phyloP scores from a whole-genome alignment of 2,113 vertebrate species.

The Pachyramphus minor region DNA sequence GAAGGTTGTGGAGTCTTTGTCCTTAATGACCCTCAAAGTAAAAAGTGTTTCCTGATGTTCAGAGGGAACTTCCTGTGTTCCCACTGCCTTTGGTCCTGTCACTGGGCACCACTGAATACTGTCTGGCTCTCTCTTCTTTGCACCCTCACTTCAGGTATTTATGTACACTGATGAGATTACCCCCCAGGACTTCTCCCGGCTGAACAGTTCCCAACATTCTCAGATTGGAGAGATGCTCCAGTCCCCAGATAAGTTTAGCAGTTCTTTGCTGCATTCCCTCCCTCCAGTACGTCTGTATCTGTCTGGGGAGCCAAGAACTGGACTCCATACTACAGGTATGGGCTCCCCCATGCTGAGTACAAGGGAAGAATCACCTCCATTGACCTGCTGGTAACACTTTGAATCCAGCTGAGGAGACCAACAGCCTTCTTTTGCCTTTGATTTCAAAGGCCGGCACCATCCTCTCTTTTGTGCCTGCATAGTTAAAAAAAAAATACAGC shows the following conservation, averaged over 20 bases:
- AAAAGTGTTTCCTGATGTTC: neutral
- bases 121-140: rapidly evolving
- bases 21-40: neutral
- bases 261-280: neutral
- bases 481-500: neutral
- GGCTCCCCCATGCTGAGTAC: neutral
- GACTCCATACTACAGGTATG: neutral
- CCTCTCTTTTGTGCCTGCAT: neutral
- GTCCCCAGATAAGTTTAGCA: neutral
- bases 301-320: neutral
- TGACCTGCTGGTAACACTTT: neutral
- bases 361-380: neutral
- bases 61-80: neutral
- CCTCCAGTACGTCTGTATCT: neutral
- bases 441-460: neutral
- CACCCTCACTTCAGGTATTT: neutral
- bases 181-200: rapidly evolving
- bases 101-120: neutral
- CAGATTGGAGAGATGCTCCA: neutral
- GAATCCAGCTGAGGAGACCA: rapidly evolving
- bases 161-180: neutral
- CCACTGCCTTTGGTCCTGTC: neutral
- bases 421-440: neutral
- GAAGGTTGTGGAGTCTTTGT: no score
- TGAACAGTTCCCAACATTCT: neutral